Percentiles rank a stretch among this genome's conserved stretches.
Evolutionary conservation across 2,888 invertebrate genomes (phyloP).

Genomic region (Pandemis corylana): DNA sequence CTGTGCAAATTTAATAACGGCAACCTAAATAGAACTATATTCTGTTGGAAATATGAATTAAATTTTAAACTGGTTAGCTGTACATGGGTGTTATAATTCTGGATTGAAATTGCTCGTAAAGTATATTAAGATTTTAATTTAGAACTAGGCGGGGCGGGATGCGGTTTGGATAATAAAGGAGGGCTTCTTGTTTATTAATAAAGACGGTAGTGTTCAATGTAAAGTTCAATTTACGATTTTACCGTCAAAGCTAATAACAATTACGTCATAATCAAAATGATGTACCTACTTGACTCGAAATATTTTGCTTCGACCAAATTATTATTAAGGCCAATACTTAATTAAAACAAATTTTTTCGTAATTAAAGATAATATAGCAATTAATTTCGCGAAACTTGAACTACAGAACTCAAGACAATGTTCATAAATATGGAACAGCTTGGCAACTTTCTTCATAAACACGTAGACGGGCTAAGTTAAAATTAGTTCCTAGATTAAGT

Average conservation of each 20-base stretch:
- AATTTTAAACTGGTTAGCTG: constrained; percentile 28
- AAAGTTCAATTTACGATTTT: neutral
- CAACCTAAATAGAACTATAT: constrained; percentile 48
- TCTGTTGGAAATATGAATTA: constrained; percentile 34
- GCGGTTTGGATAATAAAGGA: constrained; percentile 6
- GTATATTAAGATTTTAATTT: constrained; percentile 39
- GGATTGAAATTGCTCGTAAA: constrained; percentile 33
- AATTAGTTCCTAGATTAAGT: constrained; percentile 40
- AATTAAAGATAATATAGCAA: neutral
- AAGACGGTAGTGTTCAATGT: constrained; percentile 7
- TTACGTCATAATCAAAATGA: neutral
- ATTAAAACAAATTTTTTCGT: neutral
- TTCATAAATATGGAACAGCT: constrained; percentile 36
- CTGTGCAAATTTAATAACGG: constrained; percentile 61
- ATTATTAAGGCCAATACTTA: neutral
- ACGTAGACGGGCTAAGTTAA: constrained; percentile 34
- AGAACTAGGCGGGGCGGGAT: constrained; percentile 10
- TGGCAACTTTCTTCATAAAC: constrained; percentile 40
- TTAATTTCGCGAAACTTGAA: constrained; percentile 9
- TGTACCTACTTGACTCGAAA: neutral
- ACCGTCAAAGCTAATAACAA: neutral
- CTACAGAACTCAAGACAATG: constrained; percentile 17
- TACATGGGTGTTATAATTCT: constrained; percentile 35
- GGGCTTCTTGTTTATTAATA: constrained; percentile 14
- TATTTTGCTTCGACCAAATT: neutral